Percentiles rank a stretch among this genome's conserved stretches.
Conservation (phyloP, 2,113 vertebrate species). For the Thryonomys swinderianus region DNA sequence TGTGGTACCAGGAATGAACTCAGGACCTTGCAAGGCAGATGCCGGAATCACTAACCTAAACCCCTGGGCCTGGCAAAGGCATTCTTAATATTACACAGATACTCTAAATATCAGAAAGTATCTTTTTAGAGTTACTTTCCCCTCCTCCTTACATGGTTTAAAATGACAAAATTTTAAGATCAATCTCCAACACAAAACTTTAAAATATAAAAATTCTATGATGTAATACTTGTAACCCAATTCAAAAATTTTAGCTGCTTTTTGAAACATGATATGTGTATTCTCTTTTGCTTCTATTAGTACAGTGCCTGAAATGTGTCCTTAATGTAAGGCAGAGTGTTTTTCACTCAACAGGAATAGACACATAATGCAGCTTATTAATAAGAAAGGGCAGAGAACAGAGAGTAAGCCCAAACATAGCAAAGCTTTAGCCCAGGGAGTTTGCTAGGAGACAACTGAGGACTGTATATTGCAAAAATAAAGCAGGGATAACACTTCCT, state of each 20-base stretch:
- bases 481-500: slow-evolving; percentile 50
- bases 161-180: slow-evolving; percentile 39
- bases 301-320: slow-evolving; percentile 38
- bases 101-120: not conserved
- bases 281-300: slow-evolving; percentile 31
- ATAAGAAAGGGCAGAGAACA: slow-evolving; percentile 11
- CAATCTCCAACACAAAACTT: slow-evolving; percentile 25
- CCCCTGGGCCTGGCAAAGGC: not conserved
- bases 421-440: not conserved
- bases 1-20: too few species aligned
- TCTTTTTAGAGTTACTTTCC: not conserved
- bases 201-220: slow-evolving; percentile 34
- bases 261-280: not conserved
- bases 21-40: too few species aligned
- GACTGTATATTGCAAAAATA: not conserved
- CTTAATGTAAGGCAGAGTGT: not conserved
- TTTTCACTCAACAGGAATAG: slow-evolving; percentile 23
- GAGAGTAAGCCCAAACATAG: not conserved
- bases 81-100: not conserved
- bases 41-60: too few species aligned
- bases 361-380: not conserved
- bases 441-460: not conserved
- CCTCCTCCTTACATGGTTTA: slow-evolving; percentile 15
- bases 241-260: slow-evolving; percentile 30
- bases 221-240: not conserved